Conservation (phyloP, 2,113 vertebrate genomes). For the Aviceda subcristata region DNA sequence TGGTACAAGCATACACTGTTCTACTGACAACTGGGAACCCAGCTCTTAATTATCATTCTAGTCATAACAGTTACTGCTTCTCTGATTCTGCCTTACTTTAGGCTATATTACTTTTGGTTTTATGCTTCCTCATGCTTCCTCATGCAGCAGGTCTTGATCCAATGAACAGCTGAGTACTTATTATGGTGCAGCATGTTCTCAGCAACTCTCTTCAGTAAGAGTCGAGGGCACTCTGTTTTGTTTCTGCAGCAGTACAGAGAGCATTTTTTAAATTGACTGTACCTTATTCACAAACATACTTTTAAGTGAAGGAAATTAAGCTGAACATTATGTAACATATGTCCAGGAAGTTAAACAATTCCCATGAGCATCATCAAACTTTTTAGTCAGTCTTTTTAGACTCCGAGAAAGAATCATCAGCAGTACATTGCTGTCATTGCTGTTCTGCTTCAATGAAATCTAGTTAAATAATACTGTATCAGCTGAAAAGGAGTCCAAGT, state of each 20-base stretch:
- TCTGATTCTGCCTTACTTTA: background rate
- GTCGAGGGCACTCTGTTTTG: background rate
- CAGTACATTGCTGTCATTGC: background rate
- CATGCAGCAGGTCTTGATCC: background rate
- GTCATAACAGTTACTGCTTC: background rate
- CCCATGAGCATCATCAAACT: background rate
- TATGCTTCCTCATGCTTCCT: background rate
- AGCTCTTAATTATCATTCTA: conserved; percentile 26
- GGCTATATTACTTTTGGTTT: background rate
- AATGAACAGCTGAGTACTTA: background rate
- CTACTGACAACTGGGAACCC: background rate
- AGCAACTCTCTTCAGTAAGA: background rate
- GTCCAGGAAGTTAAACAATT: background rate
- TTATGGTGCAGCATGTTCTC: background rate
- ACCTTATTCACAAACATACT: background rate
- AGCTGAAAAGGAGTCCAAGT: background rate
- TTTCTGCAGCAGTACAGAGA: background rate
- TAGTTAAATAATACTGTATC: background rate
- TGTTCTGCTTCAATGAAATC: background rate
- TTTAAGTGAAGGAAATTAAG: background rate
- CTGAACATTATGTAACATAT: background rate
- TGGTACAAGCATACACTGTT: background rate
- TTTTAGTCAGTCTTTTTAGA: background rate
- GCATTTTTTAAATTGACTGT: background rate
- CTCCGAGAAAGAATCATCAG: background rate